Conservation (phyloP, 2,113 vertebrate genomes). For the Ploceus nigricollis region DNA sequence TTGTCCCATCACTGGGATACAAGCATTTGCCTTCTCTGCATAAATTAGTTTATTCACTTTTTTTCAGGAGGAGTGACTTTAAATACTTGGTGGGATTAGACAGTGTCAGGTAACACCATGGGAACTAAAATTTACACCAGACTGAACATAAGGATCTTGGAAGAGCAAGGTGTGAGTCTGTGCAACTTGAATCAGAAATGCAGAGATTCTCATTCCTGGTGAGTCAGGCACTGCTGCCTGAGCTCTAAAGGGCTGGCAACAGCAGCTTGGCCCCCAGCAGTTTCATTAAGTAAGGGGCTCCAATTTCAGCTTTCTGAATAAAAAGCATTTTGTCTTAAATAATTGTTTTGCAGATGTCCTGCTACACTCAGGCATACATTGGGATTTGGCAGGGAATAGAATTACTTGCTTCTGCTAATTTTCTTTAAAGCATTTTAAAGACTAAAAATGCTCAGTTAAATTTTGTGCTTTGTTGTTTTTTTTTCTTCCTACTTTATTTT, state of each 20-base stretch:
- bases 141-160: neutral
- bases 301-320: neutral
- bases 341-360: neutral
- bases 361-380: neutral
- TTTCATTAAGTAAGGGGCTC: neutral
- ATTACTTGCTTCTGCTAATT: neutral
- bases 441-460: accelerated
- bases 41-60: neutral
- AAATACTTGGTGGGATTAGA: neutral
- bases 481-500: neutral
- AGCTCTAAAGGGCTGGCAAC: neutral
- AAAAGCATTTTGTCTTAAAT: neutral
- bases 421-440: neutral
- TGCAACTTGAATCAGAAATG: neutral
- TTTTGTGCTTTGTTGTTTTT: neutral
- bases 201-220: neutral
- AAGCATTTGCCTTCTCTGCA: accelerated
- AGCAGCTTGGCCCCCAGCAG: neutral
- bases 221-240: neutral
- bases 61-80: neutral
- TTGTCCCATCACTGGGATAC: neutral
- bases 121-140: neutral
- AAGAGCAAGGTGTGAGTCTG: neutral
- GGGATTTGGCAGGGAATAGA: neutral
- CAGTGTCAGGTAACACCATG: accelerated